Base-by-base conservation (phyloP, 2,888 invertebrate genomes). In the Temnothorax ravouxi region DNA sequence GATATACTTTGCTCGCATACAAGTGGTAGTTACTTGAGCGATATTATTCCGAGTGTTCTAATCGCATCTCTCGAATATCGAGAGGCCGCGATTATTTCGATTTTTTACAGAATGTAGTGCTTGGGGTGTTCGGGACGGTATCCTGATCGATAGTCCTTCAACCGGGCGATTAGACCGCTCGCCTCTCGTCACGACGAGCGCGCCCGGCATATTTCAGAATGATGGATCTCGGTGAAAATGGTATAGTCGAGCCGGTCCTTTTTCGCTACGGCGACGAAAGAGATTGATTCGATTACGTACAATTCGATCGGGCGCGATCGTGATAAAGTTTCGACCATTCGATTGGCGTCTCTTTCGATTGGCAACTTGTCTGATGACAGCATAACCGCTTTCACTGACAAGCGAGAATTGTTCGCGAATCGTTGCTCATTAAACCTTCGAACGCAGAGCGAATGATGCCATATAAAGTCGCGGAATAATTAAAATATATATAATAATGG, bases 271-370 rank as follows among this genome's bases (percentile, higher is more conserved):
- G 71, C 59, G 72, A 38, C 79, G 72, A 79, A 59, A 79, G 56
- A 79, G 79, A 79, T 79, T 71, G 79, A 79, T 79, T 59, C 59
- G 71, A 69, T 79, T 79, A 79, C 79, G 79, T 79, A 72, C 59
- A 34, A 47, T 79, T 47, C 72, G 71, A 56, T 67, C 76, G 54
- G 21, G 21, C 25, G 44, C 41, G 44, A 61, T 47, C 66, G 18
- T 34, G 79, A 79, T 72, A 59, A 79, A 79, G 59, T 59, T 47
- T 44, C 56, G 21, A 34, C 59, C 18, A 56, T 59, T 71, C 72
- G 47, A 72, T 38, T 38, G 72, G 47, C 41, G 44, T n/a, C 71
- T 59, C 79, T n/a, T 56, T 59, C 79, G 72, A 71, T 71, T 71
- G 79, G 59, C 47, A 72, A 71, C 72, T 59, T 71, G 71, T 59